These are phyloP conservation scores for Strigamia transsilvanica DNA, from an alignment of 2,888 invertebrate species.

Conservation along the genomic window DNA sequence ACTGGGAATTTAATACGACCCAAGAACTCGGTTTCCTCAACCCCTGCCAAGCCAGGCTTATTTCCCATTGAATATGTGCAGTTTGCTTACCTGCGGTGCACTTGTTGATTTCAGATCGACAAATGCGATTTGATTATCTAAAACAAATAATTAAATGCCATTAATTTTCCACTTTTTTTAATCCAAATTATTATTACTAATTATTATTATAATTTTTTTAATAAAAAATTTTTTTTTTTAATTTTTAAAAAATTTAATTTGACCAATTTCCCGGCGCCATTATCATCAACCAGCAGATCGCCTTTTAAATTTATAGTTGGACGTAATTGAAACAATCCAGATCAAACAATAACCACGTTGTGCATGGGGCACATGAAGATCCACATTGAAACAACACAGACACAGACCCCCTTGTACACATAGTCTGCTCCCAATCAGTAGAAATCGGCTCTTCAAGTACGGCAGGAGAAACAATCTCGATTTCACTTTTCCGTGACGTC, in stretches of 20 bases:
- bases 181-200: no score
- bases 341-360: slow-evolving; percentile 4
- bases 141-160: background rate
- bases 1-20: background rate
- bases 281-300: background rate
- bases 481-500: slow-evolving; percentile 1
- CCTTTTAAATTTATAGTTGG: background rate
- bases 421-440: slow-evolving; percentile 30
- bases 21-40: background rate
- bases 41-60: background rate
- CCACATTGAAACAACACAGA: slow-evolving; percentile 18
- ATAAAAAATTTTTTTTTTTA: no score
- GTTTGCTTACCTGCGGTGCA: slow-evolving; percentile 29
- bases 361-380: background rate
- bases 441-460: background rate
- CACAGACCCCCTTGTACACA: background rate
- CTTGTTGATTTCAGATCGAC: background rate
- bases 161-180: no score
- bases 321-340: slow-evolving; percentile 25
- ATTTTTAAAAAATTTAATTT: no score
- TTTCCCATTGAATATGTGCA: background rate
- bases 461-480: slow-evolving; percentile 3
- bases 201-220: no score
- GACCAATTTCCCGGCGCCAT: background rate
- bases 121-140: background rate